phyloP scores from a whole-genome alignment of 2,797 vertebrate species.

The Pogoniulus pusillus region DNA sequence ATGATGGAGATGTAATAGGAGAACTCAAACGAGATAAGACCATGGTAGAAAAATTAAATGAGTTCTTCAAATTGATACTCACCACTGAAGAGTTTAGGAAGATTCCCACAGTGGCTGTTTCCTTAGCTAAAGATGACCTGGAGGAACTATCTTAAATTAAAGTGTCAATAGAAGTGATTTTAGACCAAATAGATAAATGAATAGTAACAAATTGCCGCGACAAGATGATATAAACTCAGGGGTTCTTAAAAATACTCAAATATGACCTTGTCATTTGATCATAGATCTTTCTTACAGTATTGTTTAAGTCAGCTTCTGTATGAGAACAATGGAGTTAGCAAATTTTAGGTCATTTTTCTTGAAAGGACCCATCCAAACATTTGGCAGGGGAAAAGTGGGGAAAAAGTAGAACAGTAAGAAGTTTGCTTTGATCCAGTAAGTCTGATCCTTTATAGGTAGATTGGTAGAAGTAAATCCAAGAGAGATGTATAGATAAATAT shows the following conservation, averaged over 20 bases:
- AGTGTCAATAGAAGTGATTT: slow-evolving; percentile 38
- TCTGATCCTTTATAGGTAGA: neutral
- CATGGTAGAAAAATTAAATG: neutral
- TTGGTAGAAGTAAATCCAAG: neutral
- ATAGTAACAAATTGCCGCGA: slow-evolving; percentile 22
- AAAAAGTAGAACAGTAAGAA: neutral
- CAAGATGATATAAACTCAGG: neutral
- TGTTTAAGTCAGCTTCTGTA: neutral
- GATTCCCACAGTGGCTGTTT: neutral
- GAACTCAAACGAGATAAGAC: slow-evolving; percentile 15
- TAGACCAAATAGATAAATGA: slow-evolving; percentile 43
- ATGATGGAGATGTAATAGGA: neutral
- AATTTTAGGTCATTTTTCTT: neutral
- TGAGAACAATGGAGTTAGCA: neutral
- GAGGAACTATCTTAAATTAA: slow-evolving; percentile 29
- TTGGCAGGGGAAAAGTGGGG: neutral
- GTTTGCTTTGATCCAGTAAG: too few relatives aligned
- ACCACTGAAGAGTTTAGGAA: neutral
- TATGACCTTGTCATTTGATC: slow-evolving; percentile 16
- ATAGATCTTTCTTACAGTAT: slow-evolving; percentile 8
- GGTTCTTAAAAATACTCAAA: slow-evolving; percentile 7
- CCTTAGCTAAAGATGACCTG: neutral
- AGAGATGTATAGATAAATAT: neutral
- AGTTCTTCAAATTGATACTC: slow-evolving; percentile 1
- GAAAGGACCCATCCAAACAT: neutral